Conservation (phyloP, 2,888 invertebrate genomes). For the Pheosia tremula region DNA sequence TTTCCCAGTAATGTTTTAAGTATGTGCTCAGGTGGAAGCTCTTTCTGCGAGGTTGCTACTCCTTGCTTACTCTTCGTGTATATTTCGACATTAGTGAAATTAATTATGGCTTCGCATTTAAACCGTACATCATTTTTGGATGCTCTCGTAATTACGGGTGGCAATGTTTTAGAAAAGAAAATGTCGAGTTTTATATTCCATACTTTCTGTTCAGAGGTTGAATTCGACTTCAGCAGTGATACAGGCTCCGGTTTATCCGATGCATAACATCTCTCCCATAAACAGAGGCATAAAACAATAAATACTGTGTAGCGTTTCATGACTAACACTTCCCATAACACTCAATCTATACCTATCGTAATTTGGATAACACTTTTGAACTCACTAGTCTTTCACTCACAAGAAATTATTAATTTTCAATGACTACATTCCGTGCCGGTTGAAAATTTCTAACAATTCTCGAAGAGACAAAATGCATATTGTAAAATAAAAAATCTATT, state of each 20-base stretch:
- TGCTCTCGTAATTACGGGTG: constrained; percentile 55
- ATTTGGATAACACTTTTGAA: background rate
- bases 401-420: background rate
- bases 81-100: constrained; percentile 73
- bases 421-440: background rate
- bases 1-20: constrained; percentile 71
- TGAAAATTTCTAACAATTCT: background rate
- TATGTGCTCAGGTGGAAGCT: constrained; percentile 71
- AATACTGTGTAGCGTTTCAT: constrained; percentile 74
- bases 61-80: constrained; percentile 72
- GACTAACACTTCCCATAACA: constrained; percentile 76
- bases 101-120: constrained; percentile 76
- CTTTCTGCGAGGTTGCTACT: constrained; percentile 63
- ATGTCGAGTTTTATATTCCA: constrained; percentile 78
- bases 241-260: constrained; percentile 58
- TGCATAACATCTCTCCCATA: constrained; percentile 57
- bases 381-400: background rate
- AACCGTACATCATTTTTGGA: constrained; percentile 63
- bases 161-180: constrained; percentile 72
- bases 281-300: constrained; percentile 67
- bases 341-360: background rate
- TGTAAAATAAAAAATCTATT: too few species aligned
- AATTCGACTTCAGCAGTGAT: constrained; percentile 59
- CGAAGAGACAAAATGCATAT: background rate
- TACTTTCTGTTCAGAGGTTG: constrained; percentile 67